Base-by-base conservation (phyloP, 1,140 invertebrate genomes). In the Tribolium madens region DNA sequence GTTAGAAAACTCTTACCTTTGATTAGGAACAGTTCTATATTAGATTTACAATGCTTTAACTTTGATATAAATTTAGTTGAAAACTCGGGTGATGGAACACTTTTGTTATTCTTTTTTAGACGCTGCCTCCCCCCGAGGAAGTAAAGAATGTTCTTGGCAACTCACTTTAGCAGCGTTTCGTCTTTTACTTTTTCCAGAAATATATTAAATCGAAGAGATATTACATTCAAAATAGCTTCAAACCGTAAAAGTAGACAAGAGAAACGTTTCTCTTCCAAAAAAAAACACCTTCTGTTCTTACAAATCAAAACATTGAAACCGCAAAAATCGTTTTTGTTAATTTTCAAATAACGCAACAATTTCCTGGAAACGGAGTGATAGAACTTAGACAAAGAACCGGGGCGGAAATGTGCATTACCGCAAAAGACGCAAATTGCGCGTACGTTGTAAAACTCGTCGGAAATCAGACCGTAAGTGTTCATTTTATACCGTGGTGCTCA, bases 11-110 rank as follows among this genome's bases (percentile, higher is more conserved):
- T 78, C 73, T 74, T 71, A 71, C 73, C 73, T 78, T 75, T 78
- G 76, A 78, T 78, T 78, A 78, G 76, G 57, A 74, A 78, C 73
- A 71, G 76, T 78, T 78, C 73, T 78, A 75, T 78, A 78, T 78
- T 78, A 78, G 76, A 78, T 78, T 78, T 78, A 78, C 76, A 75
- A 78, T 78, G 70, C 76, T 75, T 78, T 70, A 78, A 78, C 72
- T 78, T 78, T 78, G 64, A 71, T 78, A 78, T 74, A 78, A 78
- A 78, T 75, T 78, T 73, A 33, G 69, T 73, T 77, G 50, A 73
- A 57, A 77, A 77, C 57, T 77, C 50, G 52, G 33, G 14, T 57
- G 76, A 73, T 73, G 69, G 53, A 64, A 64, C 47, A 73, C 69
- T 73, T 77, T 77, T 73, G 76, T 57, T 76, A 48, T 72, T 71